Conservation (phyloP, 1,140 invertebrate species). For the Orius insidiosus region DNA sequence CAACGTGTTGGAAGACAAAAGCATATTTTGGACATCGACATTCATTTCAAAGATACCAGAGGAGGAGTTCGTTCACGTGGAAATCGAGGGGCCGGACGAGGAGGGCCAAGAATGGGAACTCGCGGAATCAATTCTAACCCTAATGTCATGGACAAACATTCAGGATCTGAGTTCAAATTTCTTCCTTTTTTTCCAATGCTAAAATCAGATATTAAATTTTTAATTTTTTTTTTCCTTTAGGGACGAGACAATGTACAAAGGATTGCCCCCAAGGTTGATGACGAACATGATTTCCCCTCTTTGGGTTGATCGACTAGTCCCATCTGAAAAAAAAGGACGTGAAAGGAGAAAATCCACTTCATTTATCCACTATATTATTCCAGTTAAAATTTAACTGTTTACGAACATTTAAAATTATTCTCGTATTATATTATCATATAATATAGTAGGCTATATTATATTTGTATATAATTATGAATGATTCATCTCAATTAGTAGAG, state of each 20-base stretch:
- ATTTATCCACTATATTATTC: no score
- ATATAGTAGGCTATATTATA: no score
- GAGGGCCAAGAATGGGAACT: constrained; percentile 15
- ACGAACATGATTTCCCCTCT: constrained; percentile 88
- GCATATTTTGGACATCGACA: constrained; percentile 72
- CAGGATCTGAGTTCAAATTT: no score
- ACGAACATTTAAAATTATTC: no score
- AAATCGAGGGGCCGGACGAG: constrained; percentile 25
- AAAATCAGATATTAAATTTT: constrained; percentile 4
- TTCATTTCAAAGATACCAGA: constrained; percentile 63
- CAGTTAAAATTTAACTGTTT: no score
- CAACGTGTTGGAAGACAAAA: constrained; percentile 76
- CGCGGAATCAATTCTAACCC: constrained; percentile 7
- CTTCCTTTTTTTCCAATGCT: no score
- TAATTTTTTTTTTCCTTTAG: constrained; percentile 12
- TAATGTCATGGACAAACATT: constrained; percentile 4
- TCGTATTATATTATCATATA: no score
- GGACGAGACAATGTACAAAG: constrained; percentile 14
- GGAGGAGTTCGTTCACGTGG: constrained; percentile 26
- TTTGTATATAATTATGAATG: no score
- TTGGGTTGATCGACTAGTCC: constrained; percentile 41
- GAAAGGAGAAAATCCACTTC: no score
- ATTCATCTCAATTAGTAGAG: no score
- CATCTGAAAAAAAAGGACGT: no score
- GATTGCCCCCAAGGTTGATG: constrained; percentile 76